Base-by-base conservation (phyloP, 2,113 vertebrate species). In the Xiphorhynchus elegans region DNA sequence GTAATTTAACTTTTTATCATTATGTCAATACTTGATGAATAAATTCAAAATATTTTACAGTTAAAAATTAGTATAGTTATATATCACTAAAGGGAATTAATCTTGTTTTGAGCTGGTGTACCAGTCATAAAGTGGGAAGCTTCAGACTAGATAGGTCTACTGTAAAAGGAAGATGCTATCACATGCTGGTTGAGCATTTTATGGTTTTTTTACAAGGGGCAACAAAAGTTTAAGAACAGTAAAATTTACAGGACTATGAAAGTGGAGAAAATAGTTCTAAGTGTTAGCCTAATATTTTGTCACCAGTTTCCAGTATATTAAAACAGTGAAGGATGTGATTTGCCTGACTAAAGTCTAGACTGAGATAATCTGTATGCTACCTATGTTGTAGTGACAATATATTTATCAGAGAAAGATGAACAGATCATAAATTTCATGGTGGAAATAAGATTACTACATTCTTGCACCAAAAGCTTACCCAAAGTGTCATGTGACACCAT, bases 31-130 rank as follows among this genome's bases (percentile, higher is more conserved):
- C 75, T 91, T 89, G 63, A 62, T 94, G 84, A 82, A 77, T 90
- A 91, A 81, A 89, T 76, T 94, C 70, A 89, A 96, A 91, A 68
- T 94, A 88, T 92, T 92, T 74, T 64, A 88, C 87, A 82, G 67
- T 89, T 74, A 92, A 94, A 95, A 94, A 83, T 81, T 69, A 62
- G 7, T 37, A 55, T 69, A 52, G 55, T 17, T 69, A 84, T 92
- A 87, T 75, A 69, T 88, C 72, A 79, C 47, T 64, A 69, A 42
- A 44, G 23, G 24, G 11, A 74, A 93, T 87, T 88, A 84, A 94
- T 88, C 88, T 91, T 97, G 23, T 62, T 78, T 76, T 50, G 31
- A 78, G 17, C 26, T 58, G 16, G 33, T 63, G 68, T 26, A 56
- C 18, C 21, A 50, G 52, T 76, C 53, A 76, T 69, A 44, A 84